Percentiles rank a stretch among this genome's conserved stretches.
Conservation (phyloP, 2,888 invertebrate genomes). For the Bedellia somnulentella region DNA sequence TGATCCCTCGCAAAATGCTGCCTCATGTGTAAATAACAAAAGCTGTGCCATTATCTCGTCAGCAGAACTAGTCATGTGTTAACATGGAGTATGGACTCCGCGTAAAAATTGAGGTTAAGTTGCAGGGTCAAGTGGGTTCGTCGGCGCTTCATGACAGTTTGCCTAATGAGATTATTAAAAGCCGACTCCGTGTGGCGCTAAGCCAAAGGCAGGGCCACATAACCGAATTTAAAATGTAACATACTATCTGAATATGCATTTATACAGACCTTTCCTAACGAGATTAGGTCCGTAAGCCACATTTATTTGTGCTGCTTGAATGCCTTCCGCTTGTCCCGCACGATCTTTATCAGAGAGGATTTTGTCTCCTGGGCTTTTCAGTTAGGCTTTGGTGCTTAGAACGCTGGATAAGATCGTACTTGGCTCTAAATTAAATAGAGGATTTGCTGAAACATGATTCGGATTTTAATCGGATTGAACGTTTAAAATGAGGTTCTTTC, state of each 20-base stretch:
- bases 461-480: too few relatives aligned
- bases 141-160: constrained; percentile 17
- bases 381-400: too few relatives aligned
- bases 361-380: too few relatives aligned
- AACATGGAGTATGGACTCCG: too few relatives aligned
- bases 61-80: too few relatives aligned
- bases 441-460: too few relatives aligned
- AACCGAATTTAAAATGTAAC: neutral
- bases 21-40: too few relatives aligned
- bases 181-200: constrained; percentile 3
- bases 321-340: neutral
- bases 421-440: too few relatives aligned
- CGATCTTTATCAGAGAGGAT: neutral
- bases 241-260: constrained; percentile 2
- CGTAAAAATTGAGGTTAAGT: neutral
- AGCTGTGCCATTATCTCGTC: too few relatives aligned
- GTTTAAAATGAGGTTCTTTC: too few relatives aligned
- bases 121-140: neutral
- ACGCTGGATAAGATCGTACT: too few relatives aligned
- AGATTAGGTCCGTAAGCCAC: constrained; percentile 1
- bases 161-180: constrained; percentile 22
- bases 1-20: too few relatives aligned
- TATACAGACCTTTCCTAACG: neutral
- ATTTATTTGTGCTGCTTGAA: neutral
- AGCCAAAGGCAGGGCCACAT: constrained; percentile 1